These are phyloP conservation scores for Coturnix japonica DNA, from an alignment of 2,113 vertebrate species.

Conservation along the genomic window DNA sequence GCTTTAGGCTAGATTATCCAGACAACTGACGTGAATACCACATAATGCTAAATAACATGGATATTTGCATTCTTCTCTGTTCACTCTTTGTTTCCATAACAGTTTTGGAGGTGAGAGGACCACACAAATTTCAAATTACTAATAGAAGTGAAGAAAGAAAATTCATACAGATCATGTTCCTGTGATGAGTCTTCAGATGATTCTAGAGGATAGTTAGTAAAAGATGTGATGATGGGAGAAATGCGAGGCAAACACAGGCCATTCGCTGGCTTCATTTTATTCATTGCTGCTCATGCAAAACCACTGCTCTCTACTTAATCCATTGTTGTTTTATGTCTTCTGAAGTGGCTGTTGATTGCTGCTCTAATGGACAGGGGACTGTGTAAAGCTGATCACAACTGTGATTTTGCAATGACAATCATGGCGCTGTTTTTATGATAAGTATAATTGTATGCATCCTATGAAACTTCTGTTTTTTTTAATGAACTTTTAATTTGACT, in stretches of 20 bases:
- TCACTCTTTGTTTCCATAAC: neutral
- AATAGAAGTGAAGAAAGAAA: neutral
- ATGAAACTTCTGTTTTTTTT: neutral
- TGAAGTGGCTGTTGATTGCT: neutral
- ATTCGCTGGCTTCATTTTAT: neutral
- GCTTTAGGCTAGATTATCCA: neutral
- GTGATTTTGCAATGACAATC: neutral
- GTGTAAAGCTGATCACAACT: neutral
- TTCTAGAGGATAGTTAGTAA: neutral
- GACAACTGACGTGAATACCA: neutral
- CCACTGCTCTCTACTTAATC: neutral
- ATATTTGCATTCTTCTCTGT: neutral
- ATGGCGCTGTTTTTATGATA: neutral
- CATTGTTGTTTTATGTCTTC: neutral
- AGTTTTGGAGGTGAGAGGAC: neutral
- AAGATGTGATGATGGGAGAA: neutral
- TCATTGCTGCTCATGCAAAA: neutral
- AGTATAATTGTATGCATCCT: neutral
- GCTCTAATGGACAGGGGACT: neutral
- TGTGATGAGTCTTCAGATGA: neutral
- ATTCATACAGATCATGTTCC: rapidly evolving
- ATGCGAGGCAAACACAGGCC: neutral
- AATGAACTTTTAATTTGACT: neutral
- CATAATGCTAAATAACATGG: neutral
- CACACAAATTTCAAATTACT: neutral